Percentiles rank a stretch among this genome's conserved stretches.
Conservation (phyloP, 2,888 invertebrate genomes). For the Trachelus stipa region DNA sequence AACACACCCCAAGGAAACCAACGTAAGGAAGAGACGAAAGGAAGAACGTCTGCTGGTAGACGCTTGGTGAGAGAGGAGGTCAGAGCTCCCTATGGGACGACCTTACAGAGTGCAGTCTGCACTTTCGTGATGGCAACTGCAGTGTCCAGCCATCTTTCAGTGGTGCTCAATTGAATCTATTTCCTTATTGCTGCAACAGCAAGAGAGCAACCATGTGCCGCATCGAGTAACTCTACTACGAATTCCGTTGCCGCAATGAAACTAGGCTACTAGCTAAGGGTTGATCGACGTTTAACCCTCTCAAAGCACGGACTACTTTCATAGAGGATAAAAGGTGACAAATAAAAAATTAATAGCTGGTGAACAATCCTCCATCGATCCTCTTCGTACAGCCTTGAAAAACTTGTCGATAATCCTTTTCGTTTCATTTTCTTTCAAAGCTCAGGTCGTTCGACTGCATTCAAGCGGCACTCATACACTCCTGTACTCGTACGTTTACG, state of each 20-base stretch:
- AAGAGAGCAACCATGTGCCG: background rate
- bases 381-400: background rate
- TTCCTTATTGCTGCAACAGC: background rate
- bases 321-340: background rate
- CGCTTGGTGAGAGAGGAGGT: slow-evolving; percentile 40
- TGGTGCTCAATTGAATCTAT: slow-evolving; percentile 39
- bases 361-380: background rate
- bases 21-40: background rate
- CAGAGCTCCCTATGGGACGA: slow-evolving; percentile 55
- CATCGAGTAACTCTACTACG: background rate
- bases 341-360: background rate
- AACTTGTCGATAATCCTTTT: background rate
- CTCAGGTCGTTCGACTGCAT: slow-evolving; percentile 3
- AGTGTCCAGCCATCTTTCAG: slow-evolving; percentile 43
- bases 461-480: background rate
- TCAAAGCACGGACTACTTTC: background rate
- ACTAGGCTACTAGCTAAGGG: background rate
- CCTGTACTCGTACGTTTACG: background rate
- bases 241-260: background rate
- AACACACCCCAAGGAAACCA: slow-evolving; percentile 1
- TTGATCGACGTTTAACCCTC: background rate
- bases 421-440: background rate
- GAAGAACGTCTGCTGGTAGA: background rate
- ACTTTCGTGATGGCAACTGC: slow-evolving; percentile 49
- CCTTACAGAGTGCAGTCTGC: slow-evolving; percentile 45